Evolutionary conservation across 2,888 invertebrate species (phyloP), one percentile per base, ranked within the genome.

Genomic region (Orthosia gracilis): DNA sequence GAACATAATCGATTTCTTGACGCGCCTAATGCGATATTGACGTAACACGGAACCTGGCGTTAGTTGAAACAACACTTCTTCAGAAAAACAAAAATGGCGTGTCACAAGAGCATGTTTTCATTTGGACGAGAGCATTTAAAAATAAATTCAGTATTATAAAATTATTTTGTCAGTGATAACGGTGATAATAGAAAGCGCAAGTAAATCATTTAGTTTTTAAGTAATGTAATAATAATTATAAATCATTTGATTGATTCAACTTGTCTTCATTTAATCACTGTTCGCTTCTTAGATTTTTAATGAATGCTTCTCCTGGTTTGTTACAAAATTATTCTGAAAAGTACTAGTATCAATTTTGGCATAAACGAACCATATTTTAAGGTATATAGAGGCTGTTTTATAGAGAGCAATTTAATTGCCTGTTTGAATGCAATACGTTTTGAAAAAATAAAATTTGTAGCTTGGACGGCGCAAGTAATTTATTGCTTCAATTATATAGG

Each of bases 401-500:
- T 12, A 52, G 21, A 5, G 18, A 52, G 47, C 52, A 68, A 59
- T 47, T 54, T n/a, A 40, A 58, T 54, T 68, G 52, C 21, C 13
- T 23, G 23, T 54, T 54, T 69, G 13, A 69, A 58, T 49, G 67
- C 47, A 70, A 70, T n/a, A 45, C 40, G 17, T n/a, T n/a, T 13
- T 26, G 59, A 45, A 11, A 40, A 58, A 47, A 58, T 9, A 23
- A n/a, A 66, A 54, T n/a, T 13, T 26, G 26, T 65, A 21, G 17
- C 47, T 54, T 55, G 17, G 54, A 47, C 31, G 23, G 17, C 47
- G 45, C 13, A n/a, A 47, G 9, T n/a, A 2, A n/a, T 47, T 57
- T 31, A 52, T 47, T 57, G 57, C 45, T 40, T 47, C 31, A 58
- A 45, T 47, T 47, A 40, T 61, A 76, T 45, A 40, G 59, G 40